phyloP scores from a whole-genome alignment of 2,888 invertebrate species.

The Agrochola circellaris region DNA sequence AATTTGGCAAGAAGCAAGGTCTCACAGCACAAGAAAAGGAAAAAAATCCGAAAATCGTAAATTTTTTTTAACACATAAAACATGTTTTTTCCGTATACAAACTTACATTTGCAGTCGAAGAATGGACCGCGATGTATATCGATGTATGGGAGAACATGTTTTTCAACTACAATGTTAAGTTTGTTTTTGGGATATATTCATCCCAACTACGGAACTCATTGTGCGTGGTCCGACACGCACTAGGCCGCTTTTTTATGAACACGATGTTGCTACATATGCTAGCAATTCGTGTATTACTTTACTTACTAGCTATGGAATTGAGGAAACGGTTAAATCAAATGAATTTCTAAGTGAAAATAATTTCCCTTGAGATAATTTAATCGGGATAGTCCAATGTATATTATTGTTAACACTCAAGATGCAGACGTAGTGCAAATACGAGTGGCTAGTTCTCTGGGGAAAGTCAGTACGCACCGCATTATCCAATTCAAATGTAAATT shows the following conservation, averaged over 20 bases:
- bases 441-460: slow-evolving; percentile 59
- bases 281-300: not conserved
- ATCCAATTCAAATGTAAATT: slow-evolving; percentile 68
- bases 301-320: slow-evolving; percentile 16
- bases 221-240: no score
- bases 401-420: slow-evolving; percentile 56
- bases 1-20: no score
- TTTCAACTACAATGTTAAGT: no score
- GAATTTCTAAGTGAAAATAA: slow-evolving; percentile 38
- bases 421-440: slow-evolving; percentile 49
- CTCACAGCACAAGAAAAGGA: no score
- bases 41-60: no score
- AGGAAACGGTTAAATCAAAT: slow-evolving; percentile 22
- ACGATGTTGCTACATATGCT: not conserved
- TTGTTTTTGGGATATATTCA: no score
- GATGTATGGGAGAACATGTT: no score
- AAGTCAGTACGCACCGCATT: slow-evolving; percentile 61
- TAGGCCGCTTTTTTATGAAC: not conserved
- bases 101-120: no score
- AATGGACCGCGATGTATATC: no score
- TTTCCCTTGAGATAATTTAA: slow-evolving; percentile 32
- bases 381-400: slow-evolving; percentile 41
- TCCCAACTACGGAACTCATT: no score
- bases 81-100: no score
- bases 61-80: no score